Evolutionary conservation across 2,113 vertebrate species (phyloP).

Genomic region (Rhadina sibilatrix): DNA sequence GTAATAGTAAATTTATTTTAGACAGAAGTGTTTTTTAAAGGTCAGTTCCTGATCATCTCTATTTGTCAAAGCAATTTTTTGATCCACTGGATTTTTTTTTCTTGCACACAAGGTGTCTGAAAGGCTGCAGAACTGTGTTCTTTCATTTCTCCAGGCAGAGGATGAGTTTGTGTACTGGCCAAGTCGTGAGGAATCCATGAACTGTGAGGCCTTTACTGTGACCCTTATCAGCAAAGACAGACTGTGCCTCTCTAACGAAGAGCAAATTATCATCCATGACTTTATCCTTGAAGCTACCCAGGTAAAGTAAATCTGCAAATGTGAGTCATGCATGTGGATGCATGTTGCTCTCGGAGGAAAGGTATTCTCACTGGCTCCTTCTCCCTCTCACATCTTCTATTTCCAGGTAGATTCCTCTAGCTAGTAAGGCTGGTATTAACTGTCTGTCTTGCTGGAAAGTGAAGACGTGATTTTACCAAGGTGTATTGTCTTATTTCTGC

Average conservation of each 20-base stretch:
- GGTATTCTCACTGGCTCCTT: neutral
- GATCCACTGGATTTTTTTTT: slow-evolving; percentile 44
- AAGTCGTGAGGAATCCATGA: slow-evolving; percentile 98
- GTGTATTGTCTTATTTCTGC: neutral
- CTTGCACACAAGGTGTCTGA: neutral
- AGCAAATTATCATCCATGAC: slow-evolving; percentile 98
- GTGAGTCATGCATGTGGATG: neutral
- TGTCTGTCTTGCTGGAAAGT: neutral
- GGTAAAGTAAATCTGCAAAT: slow-evolving; percentile 71
- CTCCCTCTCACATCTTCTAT: neutral
- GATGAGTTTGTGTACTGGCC: slow-evolving; percentile 99
- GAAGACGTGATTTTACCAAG: neutral
- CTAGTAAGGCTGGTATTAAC: neutral
- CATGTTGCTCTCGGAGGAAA: neutral
- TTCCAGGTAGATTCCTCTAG: neutral
- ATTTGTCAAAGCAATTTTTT: slow-evolving; percentile 41
- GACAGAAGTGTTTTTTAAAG: neutral
- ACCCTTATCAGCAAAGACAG: slow-evolving; percentile 99
- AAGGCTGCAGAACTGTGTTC: neutral
- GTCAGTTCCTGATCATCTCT: slow-evolving; percentile 12
- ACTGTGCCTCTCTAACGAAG: slow-evolving; percentile 97
- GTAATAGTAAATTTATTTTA: neutral
- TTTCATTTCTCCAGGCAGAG: slow-evolving; percentile 82
- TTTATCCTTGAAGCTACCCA: slow-evolving; percentile 99
- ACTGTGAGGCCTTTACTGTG: slow-evolving; percentile 97